Evolutionary conservation across 2,113 vertebrate genomes (phyloP).

Genomic region (Nothocercus nigrocapillus): DNA sequence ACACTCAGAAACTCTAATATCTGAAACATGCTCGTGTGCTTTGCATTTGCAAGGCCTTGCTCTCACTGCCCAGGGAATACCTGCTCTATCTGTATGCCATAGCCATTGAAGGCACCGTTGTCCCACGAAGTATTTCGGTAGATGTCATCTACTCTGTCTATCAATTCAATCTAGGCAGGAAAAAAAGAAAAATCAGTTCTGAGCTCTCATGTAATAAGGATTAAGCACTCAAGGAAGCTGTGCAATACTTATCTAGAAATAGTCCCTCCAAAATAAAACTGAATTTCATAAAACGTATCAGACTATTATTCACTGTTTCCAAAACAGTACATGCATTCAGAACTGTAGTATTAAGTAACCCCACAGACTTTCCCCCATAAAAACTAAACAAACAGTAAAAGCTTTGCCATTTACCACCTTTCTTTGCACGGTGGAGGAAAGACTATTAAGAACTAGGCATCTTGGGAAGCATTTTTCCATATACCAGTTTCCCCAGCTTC

Average conservation of each 20-base stretch:
- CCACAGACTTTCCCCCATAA: not conserved
- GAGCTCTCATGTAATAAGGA: not conserved
- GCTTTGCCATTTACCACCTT: not conserved
- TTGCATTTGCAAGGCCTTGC: not conserved
- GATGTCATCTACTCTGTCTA: constrained; percentile 98
- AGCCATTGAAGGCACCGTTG: constrained; percentile 88
- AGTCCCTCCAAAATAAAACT: not conserved
- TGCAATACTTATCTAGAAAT: not conserved
- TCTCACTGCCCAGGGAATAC: constrained; percentile 67
- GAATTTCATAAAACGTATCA: not conserved
- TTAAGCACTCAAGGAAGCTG: not conserved
- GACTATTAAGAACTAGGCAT: not conserved
- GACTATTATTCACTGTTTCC: not conserved
- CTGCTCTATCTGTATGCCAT: constrained; percentile 97
- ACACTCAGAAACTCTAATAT: not conserved
- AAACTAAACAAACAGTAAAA: not conserved
- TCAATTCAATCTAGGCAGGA: constrained; percentile 90
- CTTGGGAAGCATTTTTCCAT: not conserved
- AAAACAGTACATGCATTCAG: not conserved
- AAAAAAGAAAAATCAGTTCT: not conserved
- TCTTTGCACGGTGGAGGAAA: not conserved
- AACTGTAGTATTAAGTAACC: not conserved
- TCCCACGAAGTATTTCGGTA: constrained; percentile 97
- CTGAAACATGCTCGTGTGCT: not conserved
- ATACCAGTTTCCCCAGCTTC: not conserved